Base-by-base conservation (phyloP, 2,113 vertebrate genomes). In the Cercopithecus mona region DNA sequence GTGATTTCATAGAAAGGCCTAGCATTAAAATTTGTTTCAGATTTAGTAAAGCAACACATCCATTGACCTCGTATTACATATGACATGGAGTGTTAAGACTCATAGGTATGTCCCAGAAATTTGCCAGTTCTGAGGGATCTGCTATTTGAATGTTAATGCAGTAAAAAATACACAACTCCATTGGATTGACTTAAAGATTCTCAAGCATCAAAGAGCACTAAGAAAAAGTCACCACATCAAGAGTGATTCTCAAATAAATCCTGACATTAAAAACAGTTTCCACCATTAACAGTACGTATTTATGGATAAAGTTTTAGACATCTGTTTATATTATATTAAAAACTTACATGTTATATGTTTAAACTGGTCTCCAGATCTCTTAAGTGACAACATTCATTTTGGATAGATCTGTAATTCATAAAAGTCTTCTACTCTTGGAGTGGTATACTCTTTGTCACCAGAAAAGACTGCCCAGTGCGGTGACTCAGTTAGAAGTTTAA, bases 231-330 rank as follows among this genome's bases (percentile, higher is more conserved):
- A 48, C 6, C 22, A 68, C 0, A 6, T 86, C 32, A 45, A 82
- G 95, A 52, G 32, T 79, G 30, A 96, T 48, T 92, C 86, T 93
- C 64, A 87, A 79, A 83, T 92, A 85, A 66, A 73, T 52, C 12
- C 22, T 73, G 50, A 79, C 25, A 43, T 82, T 92, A 40, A 61
- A 81, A 92, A 89, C 43, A 43, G 18, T 10, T 48, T 89, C 22
- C 22, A 83, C 8, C 10, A 30, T 45, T 72, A 64, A n/a, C 4
- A 85, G 38, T 50, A 83, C 80, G 16, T n/a, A 76, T 88, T 78
- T 95, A 75, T 14, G 75, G 52, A 20, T 68, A n/a, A 22, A 27
- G 45, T 55, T 72, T 79, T 45, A 38, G 35, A 43, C 27, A 23
- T 48, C 38, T 94, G 35, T 22, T 82, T 68, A 43, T 16, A 4